Conservation (phyloP, 1,140 invertebrate genomes). For the Uloborus diversus region DNA sequence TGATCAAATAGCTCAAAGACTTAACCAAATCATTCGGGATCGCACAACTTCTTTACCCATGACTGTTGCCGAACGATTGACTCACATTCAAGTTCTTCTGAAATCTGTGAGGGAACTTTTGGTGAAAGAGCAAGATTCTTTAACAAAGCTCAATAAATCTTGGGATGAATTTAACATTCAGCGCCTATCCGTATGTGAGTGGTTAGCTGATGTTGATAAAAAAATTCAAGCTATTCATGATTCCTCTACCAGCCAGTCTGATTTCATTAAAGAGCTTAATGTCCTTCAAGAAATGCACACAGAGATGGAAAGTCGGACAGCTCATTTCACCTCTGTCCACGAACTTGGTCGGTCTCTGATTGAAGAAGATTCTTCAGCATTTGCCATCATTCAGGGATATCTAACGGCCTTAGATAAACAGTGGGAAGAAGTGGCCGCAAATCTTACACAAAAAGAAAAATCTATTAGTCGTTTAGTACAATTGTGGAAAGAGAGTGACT, state of each 20-base stretch:
- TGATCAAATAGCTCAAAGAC: constrained; percentile 73
- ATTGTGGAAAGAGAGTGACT: constrained; percentile 76
- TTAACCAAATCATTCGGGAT: constrained; percentile 72
- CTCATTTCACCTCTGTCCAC: constrained; percentile 65
- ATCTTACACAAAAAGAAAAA: constrained; percentile 75
- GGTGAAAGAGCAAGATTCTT: constrained; percentile 7
- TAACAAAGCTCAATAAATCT: constrained; percentile 19
- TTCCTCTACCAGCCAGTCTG: neutral
- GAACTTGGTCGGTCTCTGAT: constrained; percentile 79
- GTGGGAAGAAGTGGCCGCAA: constrained; percentile 80
- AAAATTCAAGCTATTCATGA: constrained; percentile 14
- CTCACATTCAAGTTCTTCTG: constrained; percentile 73
- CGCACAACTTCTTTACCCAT: constrained; percentile 74
- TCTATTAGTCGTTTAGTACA: constrained; percentile 75
- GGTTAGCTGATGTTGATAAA: constrained; percentile 22
- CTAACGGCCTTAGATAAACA: constrained; percentile 78
- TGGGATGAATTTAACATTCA: constrained; percentile 50
- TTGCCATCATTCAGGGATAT: constrained; percentile 79
- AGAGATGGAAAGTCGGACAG: constrained; percentile 35
- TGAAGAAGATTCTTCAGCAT: constrained; percentile 81
- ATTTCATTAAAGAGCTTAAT: constrained; percentile 31
- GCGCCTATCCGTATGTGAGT: constrained; percentile 13
- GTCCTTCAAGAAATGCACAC: constrained; percentile 25
- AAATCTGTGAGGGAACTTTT: constrained; percentile 1
- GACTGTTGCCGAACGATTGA: constrained; percentile 74